These are phyloP conservation scores for Lepas anatifera DNA, from an alignment of 2,888 invertebrate species.

Conservation along the genomic window DNA sequence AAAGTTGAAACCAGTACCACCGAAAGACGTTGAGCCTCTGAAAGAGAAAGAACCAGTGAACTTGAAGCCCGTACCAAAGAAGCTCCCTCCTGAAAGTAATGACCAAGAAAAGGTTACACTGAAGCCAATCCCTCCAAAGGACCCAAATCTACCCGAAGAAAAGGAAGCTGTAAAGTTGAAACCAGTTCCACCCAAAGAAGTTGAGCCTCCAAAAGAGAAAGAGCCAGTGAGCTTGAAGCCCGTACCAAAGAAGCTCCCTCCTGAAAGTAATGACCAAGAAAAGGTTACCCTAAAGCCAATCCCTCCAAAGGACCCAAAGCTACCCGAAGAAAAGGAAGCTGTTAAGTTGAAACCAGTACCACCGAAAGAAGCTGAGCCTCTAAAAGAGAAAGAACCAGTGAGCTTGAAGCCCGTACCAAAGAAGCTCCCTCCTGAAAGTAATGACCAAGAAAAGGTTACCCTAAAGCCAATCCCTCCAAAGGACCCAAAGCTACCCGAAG, in stretches of 20 bases:
- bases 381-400: background rate
- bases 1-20: background rate
- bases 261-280: too few relatives aligned
- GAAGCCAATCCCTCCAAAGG: conserved; percentile 28
- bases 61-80: background rate
- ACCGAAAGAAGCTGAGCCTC: background rate
- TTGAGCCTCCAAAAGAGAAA: background rate
- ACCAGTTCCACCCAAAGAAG: background rate
- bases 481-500: background rate
- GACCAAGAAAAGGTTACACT: conserved; percentile 35
- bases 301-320: background rate
- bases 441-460: background rate
- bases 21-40: too few relatives aligned
- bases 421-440: background rate
- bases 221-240: background rate
- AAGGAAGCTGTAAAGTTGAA: background rate
- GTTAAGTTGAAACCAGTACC: background rate
- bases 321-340: background rate
- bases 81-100: conserved; percentile 28
- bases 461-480: background rate
- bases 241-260: too few relatives aligned
- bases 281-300: too few relatives aligned
- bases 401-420: background rate
- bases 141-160: conserved; percentile 20
- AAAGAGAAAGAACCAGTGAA: conserved; percentile 21